These are phyloP conservation scores for Tragelaphus strepsiceros DNA, from an alignment of 2,113 vertebrate species.

Conservation along the genomic window DNA sequence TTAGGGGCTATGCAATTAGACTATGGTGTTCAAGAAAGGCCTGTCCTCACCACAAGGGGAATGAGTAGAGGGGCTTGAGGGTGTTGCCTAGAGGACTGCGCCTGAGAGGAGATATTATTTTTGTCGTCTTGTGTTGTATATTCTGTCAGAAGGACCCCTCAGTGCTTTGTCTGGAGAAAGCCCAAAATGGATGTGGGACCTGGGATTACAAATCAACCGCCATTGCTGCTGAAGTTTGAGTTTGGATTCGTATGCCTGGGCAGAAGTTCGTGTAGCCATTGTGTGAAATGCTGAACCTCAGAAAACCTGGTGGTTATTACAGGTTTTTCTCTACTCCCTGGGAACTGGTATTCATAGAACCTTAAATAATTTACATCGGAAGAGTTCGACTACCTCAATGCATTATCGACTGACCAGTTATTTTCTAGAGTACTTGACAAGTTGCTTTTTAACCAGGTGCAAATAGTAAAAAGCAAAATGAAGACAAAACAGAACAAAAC, in stretches of 20 bases:
- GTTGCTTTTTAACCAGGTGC: background rate
- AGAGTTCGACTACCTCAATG: background rate
- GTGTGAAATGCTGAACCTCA: background rate
- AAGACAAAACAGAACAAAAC: background rate
- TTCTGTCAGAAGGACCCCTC: background rate
- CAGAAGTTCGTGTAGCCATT: background rate
- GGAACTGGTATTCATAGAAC: background rate
- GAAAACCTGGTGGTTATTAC: background rate
- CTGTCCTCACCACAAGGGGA: background rate
- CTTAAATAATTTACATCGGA: background rate
- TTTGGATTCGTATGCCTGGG: background rate
- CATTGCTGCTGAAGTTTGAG: background rate
- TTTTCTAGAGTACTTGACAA: background rate
- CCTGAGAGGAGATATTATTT: background rate
- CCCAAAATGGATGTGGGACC: background rate
- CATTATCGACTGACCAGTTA: background rate
- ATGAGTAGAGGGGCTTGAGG: background rate
- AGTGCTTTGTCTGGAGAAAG: constrained; percentile 18
- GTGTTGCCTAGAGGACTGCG: background rate
- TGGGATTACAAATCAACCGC: background rate
- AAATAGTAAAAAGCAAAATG: background rate
- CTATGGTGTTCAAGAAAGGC: background rate
- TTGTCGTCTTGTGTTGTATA: background rate
- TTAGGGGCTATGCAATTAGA: background rate
- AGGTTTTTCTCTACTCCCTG: background rate